Base-by-base conservation (phyloP, 2,888 invertebrate species). In the Achlya flavicornis region DNA sequence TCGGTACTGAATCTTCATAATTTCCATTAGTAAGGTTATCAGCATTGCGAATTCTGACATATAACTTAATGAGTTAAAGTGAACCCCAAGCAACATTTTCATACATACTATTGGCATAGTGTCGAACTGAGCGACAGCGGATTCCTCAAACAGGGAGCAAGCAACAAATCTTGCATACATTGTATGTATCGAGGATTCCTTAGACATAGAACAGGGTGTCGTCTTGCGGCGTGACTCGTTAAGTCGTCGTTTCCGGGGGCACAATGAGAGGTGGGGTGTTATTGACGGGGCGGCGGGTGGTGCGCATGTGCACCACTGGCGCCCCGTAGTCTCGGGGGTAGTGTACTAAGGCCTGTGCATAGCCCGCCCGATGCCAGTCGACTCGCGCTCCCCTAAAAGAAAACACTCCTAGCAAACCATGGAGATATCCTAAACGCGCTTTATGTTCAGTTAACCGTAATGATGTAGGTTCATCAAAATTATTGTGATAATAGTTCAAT, bases 221-320 rank as follows among this genome's bases (percentile, higher is more conserved):
- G 86, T 88, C 87, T 89, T 88, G 87, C 85, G 90, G 88, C 86
- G 86, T 81, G 86, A 86, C 85, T 91, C 84, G 91, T 90, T 89
- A 89, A 91, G 87, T 88, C 85, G 81, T 86, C 86, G 87, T 90
- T 92, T 93, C 92, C 91, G 92, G 90, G 41, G 88, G 82, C 89
- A 88, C 89, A 88, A 84, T 85, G 87, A 86, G 91, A 87, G 89
- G 87, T 81, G 83, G 89, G 92, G 89, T 89, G 91, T 83, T 91
- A 91, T 92, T 87, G 91, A 91, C 85, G 87, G 85, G 80, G 86
- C 81, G 87, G 84, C 79, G 77, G 78, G 77, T 75, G 72, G 79
- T 88, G 92, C 93, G 93, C 93, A 91, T 91, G 91, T 90, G 90
- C 89, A 78, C 76, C 81, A 75, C 70, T 80, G 92, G 92, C 93